Base-by-base conservation (phyloP, 1,140 invertebrate genomes). In the Brachionus koreanus region DNA sequence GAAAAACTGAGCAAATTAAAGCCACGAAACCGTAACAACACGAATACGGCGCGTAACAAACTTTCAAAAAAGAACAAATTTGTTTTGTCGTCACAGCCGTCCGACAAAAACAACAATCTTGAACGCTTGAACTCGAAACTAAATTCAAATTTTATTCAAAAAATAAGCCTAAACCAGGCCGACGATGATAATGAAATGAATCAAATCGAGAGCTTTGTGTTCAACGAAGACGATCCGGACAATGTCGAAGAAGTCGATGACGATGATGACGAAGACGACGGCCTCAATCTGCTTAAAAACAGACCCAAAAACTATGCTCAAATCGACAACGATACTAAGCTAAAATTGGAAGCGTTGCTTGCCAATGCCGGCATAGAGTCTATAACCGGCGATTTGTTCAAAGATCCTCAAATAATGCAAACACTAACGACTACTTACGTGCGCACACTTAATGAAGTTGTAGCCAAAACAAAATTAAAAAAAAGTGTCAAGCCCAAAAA, bases 371-470 rank as follows among this genome's bases (percentile, higher is more conserved):
- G 76, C n/a, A 79, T 79, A 19, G 76, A 79, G 19, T 79, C 76
- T 33, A 79, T 79, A 19, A 39, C 76, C 5, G 29, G 46, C 57
- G 76, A 79, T 42, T 25, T 79, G 16, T 79, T 79, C 25, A 79
- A 79, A 61, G 76, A 79, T 35, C 76, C 76, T 4, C 76, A 79
- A 43, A 79, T 79, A 79, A 79, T 79, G 76, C 76, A 79, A 63
- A 79, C 76, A 13, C 49, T 79, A 0, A 79, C 76, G 19, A 39
- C 76, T 6, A 79, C 76, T 39, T 79, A 79, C 35, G 76, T 79
- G 13, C 19, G 76, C n/a, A 79, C 76, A 39, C 29, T 79, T 13
- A 79, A 79, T 13, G 76, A 79, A 79, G 76, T 79, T 1, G 76
- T 79, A 7, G 46, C 76, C n/a, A 57, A 65, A 57, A 79, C 76